phyloP scores from a whole-genome alignment of 2,113 vertebrate genomes.

The Actenoides hombroni region DNA sequence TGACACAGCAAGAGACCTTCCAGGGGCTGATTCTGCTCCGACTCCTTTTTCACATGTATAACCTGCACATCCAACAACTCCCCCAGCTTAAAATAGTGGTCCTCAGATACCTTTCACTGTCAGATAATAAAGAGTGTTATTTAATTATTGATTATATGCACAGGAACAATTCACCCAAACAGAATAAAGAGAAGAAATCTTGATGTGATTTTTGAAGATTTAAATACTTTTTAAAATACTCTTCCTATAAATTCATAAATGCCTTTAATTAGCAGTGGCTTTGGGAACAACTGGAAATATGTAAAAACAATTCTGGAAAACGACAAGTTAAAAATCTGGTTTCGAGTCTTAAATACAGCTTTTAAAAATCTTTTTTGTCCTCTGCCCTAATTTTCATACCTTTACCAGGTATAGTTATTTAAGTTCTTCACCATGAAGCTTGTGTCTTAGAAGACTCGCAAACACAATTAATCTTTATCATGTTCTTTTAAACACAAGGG shows the following conservation, averaged over 20 bases:
- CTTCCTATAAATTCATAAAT: background rate
- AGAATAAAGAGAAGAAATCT: background rate
- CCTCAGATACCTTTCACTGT: background rate
- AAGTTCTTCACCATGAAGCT: background rate
- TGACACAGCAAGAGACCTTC: background rate
- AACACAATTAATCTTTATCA: background rate
- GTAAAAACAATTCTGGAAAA: background rate
- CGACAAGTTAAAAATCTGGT: background rate
- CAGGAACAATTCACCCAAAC: background rate
- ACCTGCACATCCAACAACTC: background rate
- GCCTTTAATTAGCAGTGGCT: background rate
- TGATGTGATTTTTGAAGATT: background rate
- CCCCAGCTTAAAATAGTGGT: too few species aligned
- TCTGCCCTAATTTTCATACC: background rate
- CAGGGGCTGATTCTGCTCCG: background rate
- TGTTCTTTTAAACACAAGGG: constrained; percentile 59
- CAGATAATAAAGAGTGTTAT: background rate
- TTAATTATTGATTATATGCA: background rate
- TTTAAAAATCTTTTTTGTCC: background rate
- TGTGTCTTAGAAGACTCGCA: background rate
- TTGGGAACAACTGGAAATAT: background rate
- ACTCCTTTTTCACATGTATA: background rate
- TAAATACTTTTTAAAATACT: background rate
- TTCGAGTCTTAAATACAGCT: background rate
- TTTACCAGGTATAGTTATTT: background rate